Conservation (phyloP, 2,797 vertebrate genomes). For the Myoxocephalus aenaeus region DNA sequence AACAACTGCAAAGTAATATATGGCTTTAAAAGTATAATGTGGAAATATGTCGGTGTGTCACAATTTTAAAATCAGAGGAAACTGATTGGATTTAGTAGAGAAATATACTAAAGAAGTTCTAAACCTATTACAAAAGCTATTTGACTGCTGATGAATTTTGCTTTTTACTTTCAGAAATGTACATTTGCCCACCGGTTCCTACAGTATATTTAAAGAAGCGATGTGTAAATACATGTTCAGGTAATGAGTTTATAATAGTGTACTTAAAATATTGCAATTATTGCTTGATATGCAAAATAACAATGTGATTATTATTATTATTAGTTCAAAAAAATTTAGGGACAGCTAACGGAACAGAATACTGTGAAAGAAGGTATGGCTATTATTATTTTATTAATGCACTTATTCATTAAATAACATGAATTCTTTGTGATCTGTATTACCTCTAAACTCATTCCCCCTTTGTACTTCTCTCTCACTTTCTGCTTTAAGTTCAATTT, state of each 20-base stretch:
- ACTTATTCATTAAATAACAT: conserved; percentile 67
- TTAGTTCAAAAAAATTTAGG: conserved; percentile 4
- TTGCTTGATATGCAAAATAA: conserved; percentile 34
- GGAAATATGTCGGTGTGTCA: not conserved
- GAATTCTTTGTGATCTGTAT: conserved; percentile 69
- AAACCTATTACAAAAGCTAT: not conserved
- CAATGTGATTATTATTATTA: conserved; percentile 18
- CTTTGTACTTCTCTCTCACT: conserved; percentile 24
- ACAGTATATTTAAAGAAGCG: not conserved
- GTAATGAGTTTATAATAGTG: conserved; percentile 3
- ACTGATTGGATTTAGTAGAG: not conserved
- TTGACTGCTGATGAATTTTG: not conserved
- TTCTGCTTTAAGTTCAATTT: conserved; percentile 52
- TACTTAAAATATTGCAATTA: conserved; percentile 24
- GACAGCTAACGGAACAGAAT: conserved; percentile 38
- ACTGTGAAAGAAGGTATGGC: conserved; percentile 31
- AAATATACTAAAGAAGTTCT: not conserved
- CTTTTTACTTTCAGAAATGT: not conserved
- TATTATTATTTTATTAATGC: conserved; percentile 62
- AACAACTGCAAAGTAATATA: conserved; percentile 6
- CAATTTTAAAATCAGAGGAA: not conserved
- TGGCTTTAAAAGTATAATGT: conserved; percentile 20
- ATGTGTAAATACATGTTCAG: conserved; percentile 10
- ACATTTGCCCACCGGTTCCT: not conserved
- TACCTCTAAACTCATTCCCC: conserved; percentile 45